A percentile compares a stretch with the other conserved stretches of the same genome.
These are phyloP conservation scores for Trachurus trachurus DNA, from an alignment of 2,797 vertebrate species.

Conservation along the genomic window DNA sequence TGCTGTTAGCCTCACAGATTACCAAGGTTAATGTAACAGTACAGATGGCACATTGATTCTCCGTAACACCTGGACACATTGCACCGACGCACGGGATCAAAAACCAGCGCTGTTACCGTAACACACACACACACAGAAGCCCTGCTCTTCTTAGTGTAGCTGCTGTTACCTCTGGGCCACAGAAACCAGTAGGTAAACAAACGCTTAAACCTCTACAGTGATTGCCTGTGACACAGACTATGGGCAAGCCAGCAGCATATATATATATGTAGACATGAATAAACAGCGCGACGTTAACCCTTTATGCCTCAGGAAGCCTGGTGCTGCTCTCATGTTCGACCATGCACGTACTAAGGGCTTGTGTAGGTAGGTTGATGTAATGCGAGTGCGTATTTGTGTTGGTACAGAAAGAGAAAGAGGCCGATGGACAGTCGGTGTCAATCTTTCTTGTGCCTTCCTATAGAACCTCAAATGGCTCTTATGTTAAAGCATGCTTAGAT, in stretches of 20 bases:
- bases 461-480: slow-evolving; percentile 43
- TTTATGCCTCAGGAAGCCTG: slow-evolving; percentile 65
- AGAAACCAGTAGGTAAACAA: slow-evolving; percentile 60
- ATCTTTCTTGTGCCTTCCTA: slow-evolving; percentile 30
- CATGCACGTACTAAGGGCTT: slow-evolving; percentile 42
- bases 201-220: slow-evolving; percentile 62
- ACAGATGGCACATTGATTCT: slow-evolving; percentile 64
- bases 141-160: slow-evolving; percentile 28
- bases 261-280: slow-evolving; percentile 61
- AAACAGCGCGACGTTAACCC: slow-evolving; percentile 66
- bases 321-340: slow-evolving; percentile 47
- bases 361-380: slow-evolving; percentile 56
- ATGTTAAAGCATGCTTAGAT: slow-evolving; percentile 51
- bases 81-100: slow-evolving; percentile 55
- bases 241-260: slow-evolving; percentile 57
- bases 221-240: slow-evolving; percentile 72
- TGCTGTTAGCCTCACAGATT: slow-evolving; percentile 54
- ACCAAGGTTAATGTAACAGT: slow-evolving; percentile 58
- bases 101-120: slow-evolving; percentile 51
- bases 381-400: slow-evolving; percentile 40
- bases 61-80: slow-evolving; percentile 63
- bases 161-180: slow-evolving; percentile 47
- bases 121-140: slow-evolving; percentile 27
- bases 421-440: slow-evolving; percentile 29
- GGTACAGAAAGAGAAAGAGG: slow-evolving; percentile 34